Evolutionary conservation across 2,113 vertebrate species (phyloP), one percentile per base, ranked within the genome.

Genomic region (Podarcis muralis): DNA sequence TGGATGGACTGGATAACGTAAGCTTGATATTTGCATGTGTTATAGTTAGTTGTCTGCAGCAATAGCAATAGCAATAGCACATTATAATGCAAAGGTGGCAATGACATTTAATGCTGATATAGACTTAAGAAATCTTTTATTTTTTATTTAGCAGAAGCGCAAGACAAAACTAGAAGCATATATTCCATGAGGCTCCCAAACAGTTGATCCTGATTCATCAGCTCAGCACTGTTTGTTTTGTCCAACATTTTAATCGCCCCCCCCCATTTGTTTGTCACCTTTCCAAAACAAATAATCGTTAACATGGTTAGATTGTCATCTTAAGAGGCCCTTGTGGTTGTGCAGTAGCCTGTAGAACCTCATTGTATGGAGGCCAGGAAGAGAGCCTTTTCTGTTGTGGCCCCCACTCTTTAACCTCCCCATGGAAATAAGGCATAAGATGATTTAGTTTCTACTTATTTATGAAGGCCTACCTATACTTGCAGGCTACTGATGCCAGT

Each of bases 1-100:
- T 93, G 18, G 96, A 98, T 7, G 92, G 96, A 5, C 68, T 96
- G 68, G 95, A 97, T 79, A 95, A 83, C 1, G 99, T 99, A 95
- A 96, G 97, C 89, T 18, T 88, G 22, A 71, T 32, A 13, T 78
- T 87, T 76, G 5, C 4, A 57, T 93, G 90, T 92, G 15, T 79
- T 68, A 85, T 87, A 23, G 80, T 5, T 88, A 40, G 77, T 37
- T 91, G 22, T 76, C 16, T 72, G 3, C 30, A 89, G 72, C 57
- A 86, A 88, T 32, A 89, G 71, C 57, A 86, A 88, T 32, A 89
- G 71, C 62, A 85, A 88, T 76, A 66, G 57, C 65, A 57, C 35
- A 48, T 69, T 13, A 6, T 35, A 43, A 81, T 32, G 25, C 69
- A 30, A 83, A n/a, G 59, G 48, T 2, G 15, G 15, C 9, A 25